Evolutionary conservation across 2,888 invertebrate genomes (phyloP).

Genomic region (Hirtodrosophila confusa): DNA sequence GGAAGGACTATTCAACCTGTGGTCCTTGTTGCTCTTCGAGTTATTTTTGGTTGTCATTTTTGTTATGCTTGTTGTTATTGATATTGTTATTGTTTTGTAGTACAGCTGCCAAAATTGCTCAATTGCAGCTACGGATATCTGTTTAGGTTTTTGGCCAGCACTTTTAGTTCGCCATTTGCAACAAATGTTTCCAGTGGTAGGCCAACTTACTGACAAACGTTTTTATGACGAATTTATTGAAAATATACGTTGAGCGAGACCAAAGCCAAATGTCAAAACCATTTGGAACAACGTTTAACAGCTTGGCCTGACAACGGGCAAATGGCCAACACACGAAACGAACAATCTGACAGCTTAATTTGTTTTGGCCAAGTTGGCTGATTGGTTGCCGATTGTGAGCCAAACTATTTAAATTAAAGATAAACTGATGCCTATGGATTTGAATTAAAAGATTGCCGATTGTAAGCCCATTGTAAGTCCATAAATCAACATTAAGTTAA

Average conservation of each 20-base stretch:
- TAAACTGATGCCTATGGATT: conserved; percentile 1
- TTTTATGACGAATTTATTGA: conserved; percentile 64
- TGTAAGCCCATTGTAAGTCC: conserved; percentile 10
- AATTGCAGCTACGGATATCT: conserved; percentile 35
- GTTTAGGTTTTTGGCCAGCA: conserved; percentile 28
- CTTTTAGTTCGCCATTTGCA: conserved; percentile 28
- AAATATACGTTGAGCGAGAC: conserved; percentile 19
- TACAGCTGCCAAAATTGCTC: conserved; percentile 31
- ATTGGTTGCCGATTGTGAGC: not conserved
- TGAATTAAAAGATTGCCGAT: not conserved
- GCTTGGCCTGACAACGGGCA: conserved; percentile 45
- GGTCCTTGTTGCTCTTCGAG: conserved; percentile 13
- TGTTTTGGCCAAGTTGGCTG: conserved; percentile 23
- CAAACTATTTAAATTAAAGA: conserved; percentile 14
- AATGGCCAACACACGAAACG: conserved; percentile 28
- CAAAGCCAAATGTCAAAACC: conserved; percentile 38
- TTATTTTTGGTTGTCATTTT: conserved; percentile 15
- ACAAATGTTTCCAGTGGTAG: conserved; percentile 59
- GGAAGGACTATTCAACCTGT: conserved; percentile 9
- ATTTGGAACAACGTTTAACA: conserved; percentile 42
- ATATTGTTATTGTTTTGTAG: not conserved
- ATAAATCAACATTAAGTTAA: conserved; percentile 8
- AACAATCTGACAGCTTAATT: conserved; percentile 33
- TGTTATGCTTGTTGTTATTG: conserved; percentile 13
- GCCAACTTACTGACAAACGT: conserved; percentile 55